Conservation (phyloP, 2,888 invertebrate species). For the Drosophila merina region DNA sequence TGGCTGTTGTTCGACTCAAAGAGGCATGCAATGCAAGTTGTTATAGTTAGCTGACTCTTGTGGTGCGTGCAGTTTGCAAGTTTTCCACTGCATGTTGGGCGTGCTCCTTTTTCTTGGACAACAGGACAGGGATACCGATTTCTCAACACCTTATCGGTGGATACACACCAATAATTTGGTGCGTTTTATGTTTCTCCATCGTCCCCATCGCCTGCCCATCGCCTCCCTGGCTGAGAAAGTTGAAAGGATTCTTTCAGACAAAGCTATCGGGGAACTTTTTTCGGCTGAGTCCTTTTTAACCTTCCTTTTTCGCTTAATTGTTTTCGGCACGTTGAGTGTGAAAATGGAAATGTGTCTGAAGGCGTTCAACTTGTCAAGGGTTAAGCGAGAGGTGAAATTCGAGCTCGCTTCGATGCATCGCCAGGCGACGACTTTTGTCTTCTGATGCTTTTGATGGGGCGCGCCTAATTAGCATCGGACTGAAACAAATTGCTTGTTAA, state of each 20-base stretch:
- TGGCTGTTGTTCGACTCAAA: slow-evolving; percentile 61
- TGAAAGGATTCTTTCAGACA: slow-evolving; percentile 34
- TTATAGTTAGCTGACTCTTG: slow-evolving; percentile 47
- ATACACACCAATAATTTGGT: slow-evolving; percentile 13
- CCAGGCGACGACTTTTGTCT: slow-evolving; percentile 40
- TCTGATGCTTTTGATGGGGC: slow-evolving; percentile 55
- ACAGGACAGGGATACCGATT: neutral
- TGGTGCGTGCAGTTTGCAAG: slow-evolving; percentile 62
- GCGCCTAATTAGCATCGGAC: slow-evolving; percentile 62
- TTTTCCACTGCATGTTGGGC: slow-evolving; percentile 29
- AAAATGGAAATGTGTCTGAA: slow-evolving; percentile 48
- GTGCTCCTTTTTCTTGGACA: slow-evolving; percentile 7
- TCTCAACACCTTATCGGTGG: slow-evolving; percentile 7
- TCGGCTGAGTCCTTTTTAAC: slow-evolving; percentile 22
- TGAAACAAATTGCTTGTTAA: slow-evolving; percentile 63
- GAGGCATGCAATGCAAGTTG: slow-evolving; percentile 55
- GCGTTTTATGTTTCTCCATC: neutral
- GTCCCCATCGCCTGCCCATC: neutral
- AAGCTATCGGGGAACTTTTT: slow-evolving; percentile 16
- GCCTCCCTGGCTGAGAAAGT: slow-evolving; percentile 4
- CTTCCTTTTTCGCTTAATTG: slow-evolving; percentile 52
- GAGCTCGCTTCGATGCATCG: slow-evolving; percentile 62
- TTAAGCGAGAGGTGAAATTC: slow-evolving; percentile 33
- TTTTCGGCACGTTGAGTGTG: slow-evolving; percentile 49
- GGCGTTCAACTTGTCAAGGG: slow-evolving; percentile 39